These are phyloP conservation scores for Thera britannica DNA, from an alignment of 2,888 invertebrate genomes.

Conservation along the genomic window DNA sequence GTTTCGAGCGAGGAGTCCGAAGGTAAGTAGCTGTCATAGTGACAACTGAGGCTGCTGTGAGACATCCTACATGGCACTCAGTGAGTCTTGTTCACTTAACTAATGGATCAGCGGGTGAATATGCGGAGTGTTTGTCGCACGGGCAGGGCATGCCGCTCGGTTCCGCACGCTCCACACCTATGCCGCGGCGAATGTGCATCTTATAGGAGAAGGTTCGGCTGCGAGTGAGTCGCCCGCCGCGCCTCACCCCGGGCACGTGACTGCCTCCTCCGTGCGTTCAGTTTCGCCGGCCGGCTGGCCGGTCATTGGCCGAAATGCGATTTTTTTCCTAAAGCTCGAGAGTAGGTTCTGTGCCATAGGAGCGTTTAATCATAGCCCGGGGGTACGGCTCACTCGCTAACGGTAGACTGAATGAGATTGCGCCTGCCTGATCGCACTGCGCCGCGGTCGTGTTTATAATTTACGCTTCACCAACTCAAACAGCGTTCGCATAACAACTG, in stretches of 20 bases:
- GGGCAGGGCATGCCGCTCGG: conserved; percentile 78
- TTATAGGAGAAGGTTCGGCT: conserved; percentile 81
- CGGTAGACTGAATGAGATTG: conserved; percentile 60
- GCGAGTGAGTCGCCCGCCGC: conserved; percentile 77
- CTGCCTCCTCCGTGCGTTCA: conserved; percentile 74
- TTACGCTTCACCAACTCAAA: conserved; percentile 56
- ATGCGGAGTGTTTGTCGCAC: conserved; percentile 61
- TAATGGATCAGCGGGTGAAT: conserved; percentile 62
- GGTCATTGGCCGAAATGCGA: conserved; percentile 79
- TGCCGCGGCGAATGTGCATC: conserved; percentile 81
- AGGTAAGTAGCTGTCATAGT: conserved; percentile 80
- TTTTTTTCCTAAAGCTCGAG: conserved; percentile 67
- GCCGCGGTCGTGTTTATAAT: conserved; percentile 62
- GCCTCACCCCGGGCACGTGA: conserved; percentile 84
- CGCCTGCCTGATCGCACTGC: conserved; percentile 11
- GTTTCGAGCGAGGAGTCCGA: conserved; percentile 81
- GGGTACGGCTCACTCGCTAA: conserved; percentile 57
- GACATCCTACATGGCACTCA: conserved; percentile 83
- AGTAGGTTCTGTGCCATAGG: conserved; percentile 70
- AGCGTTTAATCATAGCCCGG: conserved; percentile 64
- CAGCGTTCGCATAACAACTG: conserved; percentile 66
- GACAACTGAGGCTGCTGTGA: conserved; percentile 82
- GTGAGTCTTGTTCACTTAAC: conserved; percentile 70
- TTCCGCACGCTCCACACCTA: conserved; percentile 79
- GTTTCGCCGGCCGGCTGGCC: conserved; percentile 77